Base-by-base conservation (phyloP, 2,888 invertebrate genomes). In the Cacoxenus indagator region DNA sequence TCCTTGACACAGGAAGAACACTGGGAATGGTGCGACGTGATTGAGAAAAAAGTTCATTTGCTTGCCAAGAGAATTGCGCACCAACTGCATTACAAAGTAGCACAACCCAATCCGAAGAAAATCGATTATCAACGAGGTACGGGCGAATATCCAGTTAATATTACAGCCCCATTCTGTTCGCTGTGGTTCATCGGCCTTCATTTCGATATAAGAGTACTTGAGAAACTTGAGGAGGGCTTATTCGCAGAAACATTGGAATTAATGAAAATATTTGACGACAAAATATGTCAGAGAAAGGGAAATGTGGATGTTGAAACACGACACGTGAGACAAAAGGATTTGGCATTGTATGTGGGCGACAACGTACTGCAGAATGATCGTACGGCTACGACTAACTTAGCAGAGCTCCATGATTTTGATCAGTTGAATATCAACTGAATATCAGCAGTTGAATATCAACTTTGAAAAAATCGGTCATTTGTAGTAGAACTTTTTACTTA, bases 141-240 rank as follows among this genome's bases (percentile, higher is more conserved):
- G 27, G 27, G n/a, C 22, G 14, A 54, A 22, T 4, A 54, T 11
- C 24, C 0, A 24, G 22, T 54, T 22, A 54, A 37, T 4, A 37
- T 37, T 37, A 37, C 1, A 9, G n/a, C 90, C 72, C 80, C 88
- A 77, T 90, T 91, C 73, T 92, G 94, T 83, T 93, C 94, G 1
- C 93, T 96, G 92, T 98, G 98, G 98, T 97, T 97, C 88, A 96
- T 98, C 78, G 98, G 98, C 0, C 89, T 95, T 55, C 96, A 96
- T 82, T 92, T 98, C 59, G 95, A 98, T 88, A 91, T 98, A 67
- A 97, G 97, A 0, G n/a, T n/a, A n/a, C n/a, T n/a, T n/a, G 92
- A 92, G 73, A 97, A 96, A 83, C 97, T 97, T 70, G 93, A 93
- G 77, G 91, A 91, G n/a, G n/a, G n/a, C n/a, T n/a, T n/a, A n/a